Evolutionary conservation across 35 echinoderm and acorn worm species (phyloP).

Genomic region (Holothuria glaberrima): DNA sequence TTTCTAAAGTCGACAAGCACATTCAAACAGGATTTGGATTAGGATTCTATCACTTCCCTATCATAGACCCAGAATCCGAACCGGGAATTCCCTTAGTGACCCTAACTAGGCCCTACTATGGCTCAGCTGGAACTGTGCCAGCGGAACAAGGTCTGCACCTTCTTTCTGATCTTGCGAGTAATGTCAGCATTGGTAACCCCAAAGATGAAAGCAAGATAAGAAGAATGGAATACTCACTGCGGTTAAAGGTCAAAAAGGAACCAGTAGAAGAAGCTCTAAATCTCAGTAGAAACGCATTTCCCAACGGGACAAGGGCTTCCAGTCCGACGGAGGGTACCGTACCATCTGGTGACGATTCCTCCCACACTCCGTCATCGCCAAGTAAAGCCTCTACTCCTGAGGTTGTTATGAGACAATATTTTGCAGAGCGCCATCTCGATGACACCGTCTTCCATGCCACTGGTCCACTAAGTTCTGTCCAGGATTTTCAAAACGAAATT

Average conservation of each 20-base stretch:
- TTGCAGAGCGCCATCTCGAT: neutral
- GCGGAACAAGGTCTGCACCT: slow-evolving; percentile 55
- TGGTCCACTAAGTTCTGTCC: neutral
- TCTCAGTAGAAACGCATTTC: slow-evolving; percentile 6
- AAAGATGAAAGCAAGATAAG: neutral
- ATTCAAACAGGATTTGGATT: slow-evolving; percentile 53
- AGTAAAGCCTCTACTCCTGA: slow-evolving; percentile 31
- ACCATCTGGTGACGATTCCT: slow-evolving; percentile 39
- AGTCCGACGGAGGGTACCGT: slow-evolving; percentile 49
- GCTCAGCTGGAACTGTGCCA: slow-evolving; percentile 23
- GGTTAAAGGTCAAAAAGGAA: slow-evolving; percentile 24
- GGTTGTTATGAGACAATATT: slow-evolving; percentile 15
- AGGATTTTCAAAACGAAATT: neutral
- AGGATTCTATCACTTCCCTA: slow-evolving; percentile 47
- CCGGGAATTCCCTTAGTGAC: slow-evolving; percentile 45
- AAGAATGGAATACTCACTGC: neutral
- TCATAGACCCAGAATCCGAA: slow-evolving; percentile 43
- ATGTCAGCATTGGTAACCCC: neutral
- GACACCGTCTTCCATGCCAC: neutral
- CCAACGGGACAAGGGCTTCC: slow-evolving; percentile 19
- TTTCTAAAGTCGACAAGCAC: slow-evolving; percentile 33
- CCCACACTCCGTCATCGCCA: slow-evolving; percentile 38
- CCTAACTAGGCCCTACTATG: neutral
- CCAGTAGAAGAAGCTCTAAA: slow-evolving; percentile 52
- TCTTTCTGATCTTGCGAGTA: slow-evolving; percentile 42